These are phyloP conservation scores for Protobothrops flavoviridis DNA, from an alignment of 2,113 vertebrate genomes.

Conservation along the genomic window DNA sequence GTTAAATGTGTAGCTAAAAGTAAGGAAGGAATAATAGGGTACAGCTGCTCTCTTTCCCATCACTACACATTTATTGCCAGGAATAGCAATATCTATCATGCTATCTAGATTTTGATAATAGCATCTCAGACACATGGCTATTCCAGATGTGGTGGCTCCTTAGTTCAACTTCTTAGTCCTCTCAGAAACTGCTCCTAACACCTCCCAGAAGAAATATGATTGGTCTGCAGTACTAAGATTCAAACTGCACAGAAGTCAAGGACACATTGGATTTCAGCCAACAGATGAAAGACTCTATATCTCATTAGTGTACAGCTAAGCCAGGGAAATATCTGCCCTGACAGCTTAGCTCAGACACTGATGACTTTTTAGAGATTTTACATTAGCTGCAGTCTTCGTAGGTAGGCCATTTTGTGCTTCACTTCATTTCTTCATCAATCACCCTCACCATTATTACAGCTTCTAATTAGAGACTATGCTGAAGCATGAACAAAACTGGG, in stretches of 20 bases:
- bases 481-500: constrained; percentile 24
- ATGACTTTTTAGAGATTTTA: constrained; percentile 50
- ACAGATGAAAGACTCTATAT: constrained; percentile 4
- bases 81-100: background rate
- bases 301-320: constrained; percentile 39
- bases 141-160: accelerated
- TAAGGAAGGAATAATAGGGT: background rate
- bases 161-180: accelerated
- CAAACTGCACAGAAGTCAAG: background rate
- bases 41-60: background rate
- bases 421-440: constrained; percentile 48
- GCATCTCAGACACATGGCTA: background rate
- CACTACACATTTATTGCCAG: background rate
- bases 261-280: constrained; percentile 34
- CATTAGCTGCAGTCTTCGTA: constrained; percentile 34
- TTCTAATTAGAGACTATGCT: constrained; percentile 1
- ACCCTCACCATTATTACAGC: constrained; percentile 37
- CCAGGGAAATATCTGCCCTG: background rate
- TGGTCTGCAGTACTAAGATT: background rate
- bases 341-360: background rate
- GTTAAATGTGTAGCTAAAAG: background rate
- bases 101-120: background rate
- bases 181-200: background rate
- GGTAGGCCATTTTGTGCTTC: constrained; percentile 50
- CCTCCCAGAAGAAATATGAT: constrained; percentile 7